Conservation (phyloP, 2,797 vertebrate genomes). For the Pogoniulus pusillus region DNA sequence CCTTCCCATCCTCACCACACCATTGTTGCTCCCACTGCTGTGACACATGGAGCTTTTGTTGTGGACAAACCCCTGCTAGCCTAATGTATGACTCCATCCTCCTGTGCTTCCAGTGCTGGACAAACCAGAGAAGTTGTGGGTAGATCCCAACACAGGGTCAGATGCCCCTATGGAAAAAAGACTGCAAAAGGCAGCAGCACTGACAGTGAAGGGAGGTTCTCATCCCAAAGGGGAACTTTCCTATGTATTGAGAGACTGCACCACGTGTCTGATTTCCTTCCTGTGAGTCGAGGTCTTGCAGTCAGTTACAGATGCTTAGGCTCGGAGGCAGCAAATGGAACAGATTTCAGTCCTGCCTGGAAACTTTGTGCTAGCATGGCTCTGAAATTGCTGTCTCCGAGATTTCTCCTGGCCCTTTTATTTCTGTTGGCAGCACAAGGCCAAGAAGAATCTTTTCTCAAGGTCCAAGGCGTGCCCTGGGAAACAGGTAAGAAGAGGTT, state of each 20-base stretch:
- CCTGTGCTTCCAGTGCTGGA: neutral
- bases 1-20: no score
- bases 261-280: neutral
- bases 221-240: neutral
- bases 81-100: accelerated
- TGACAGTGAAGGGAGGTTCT: neutral
- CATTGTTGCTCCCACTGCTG: neutral
- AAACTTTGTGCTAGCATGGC: neutral
- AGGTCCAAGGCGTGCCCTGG: neutral
- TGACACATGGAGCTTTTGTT: neutral
- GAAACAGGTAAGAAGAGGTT: neutral
- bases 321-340: neutral
- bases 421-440: neutral
- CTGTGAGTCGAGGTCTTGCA: neutral
- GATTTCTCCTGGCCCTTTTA: neutral
- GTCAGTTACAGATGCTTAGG: neutral
- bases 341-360: neutral
- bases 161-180: neutral
- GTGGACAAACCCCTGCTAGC: neutral
- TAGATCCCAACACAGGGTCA: neutral
- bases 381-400: neutral
- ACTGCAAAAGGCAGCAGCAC: neutral
- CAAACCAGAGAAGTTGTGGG: neutral
- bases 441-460: neutral
- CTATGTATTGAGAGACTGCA: neutral